phyloP scores from a whole-genome alignment of 2,888 invertebrate species.

The Diarsia rubi region DNA sequence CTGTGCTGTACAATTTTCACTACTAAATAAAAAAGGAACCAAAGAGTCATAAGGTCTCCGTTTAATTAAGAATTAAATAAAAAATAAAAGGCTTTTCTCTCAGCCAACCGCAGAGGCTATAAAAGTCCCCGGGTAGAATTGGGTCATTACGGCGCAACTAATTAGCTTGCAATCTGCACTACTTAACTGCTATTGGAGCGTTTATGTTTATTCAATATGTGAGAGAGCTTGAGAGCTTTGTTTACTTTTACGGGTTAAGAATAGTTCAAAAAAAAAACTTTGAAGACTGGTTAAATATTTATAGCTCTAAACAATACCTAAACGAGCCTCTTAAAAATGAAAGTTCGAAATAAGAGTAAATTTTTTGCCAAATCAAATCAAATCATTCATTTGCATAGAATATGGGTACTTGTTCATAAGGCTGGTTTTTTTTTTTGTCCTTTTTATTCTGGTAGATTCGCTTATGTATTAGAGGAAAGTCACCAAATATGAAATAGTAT shows the following conservation, averaged over 20 bases:
- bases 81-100: conserved; percentile 48
- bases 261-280: background rate
- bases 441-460: too few species aligned
- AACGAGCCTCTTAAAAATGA: background rate
- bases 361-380: too few species aligned
- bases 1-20: conserved; percentile 3
- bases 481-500: too few species aligned
- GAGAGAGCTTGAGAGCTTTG: conserved; percentile 2
- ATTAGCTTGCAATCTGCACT: conserved; percentile 63
- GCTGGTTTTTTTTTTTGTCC: too few species aligned
- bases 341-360: background rate
- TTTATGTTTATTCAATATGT: conserved; percentile 24
- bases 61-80: conserved; percentile 62
- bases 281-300: background rate
- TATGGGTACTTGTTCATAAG: too few species aligned
- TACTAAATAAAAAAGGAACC: conserved; percentile 27
- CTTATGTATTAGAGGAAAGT: too few species aligned
- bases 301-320: background rate
- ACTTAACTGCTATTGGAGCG: conserved; percentile 45
- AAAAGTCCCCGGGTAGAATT: conserved; percentile 59
- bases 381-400: too few species aligned
- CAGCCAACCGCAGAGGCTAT: conserved; percentile 57
- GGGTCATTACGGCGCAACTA: conserved; percentile 59
- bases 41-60: conserved; percentile 23
- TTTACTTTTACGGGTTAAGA: background rate